These are phyloP conservation scores for Adoxophyes honmai DNA, from an alignment of 1,140 invertebrate species.

Conservation along the genomic window DNA sequence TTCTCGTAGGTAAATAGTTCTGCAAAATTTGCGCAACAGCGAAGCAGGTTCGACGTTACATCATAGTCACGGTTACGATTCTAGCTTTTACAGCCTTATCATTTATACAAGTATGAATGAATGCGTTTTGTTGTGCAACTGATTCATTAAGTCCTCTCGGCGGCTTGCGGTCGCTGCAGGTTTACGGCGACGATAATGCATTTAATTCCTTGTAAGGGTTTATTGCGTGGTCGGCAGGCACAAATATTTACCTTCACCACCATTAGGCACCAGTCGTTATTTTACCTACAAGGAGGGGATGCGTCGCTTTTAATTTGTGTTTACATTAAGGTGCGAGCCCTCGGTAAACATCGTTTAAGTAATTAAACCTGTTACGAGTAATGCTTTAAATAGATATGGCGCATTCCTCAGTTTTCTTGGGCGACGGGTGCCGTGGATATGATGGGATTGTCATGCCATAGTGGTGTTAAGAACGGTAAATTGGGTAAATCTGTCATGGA, in stretches of 20 bases:
- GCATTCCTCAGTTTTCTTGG: not conserved
- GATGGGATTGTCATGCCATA: not conserved
- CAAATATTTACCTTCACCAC: constrained; percentile 11
- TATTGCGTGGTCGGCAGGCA: constrained; percentile 11
- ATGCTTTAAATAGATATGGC: constrained; percentile 8
- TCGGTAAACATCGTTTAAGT: constrained; percentile 11
- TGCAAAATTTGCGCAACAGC: too few species aligned
- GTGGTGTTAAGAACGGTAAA: constrained; percentile 16
- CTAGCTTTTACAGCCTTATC: too few species aligned
- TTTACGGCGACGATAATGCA: not conserved
- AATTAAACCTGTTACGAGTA: constrained; percentile 7
- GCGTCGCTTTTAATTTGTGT: constrained; percentile 12
- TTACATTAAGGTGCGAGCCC: constrained; percentile 12
- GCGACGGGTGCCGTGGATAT: not conserved
- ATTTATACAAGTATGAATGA: not conserved
- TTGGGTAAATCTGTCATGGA: constrained; percentile 34
- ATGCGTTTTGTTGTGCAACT: not conserved
- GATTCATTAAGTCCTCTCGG: constrained; percentile 2
- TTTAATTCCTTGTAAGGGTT: constrained; percentile 4
- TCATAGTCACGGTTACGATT: too few species aligned
- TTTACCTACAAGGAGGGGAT: constrained; percentile 1
- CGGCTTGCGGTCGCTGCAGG: not conserved
- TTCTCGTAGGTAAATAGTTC: too few species aligned
- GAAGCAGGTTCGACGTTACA: too few species aligned
- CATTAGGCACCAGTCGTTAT: constrained; percentile 7